A percentile compares a stretch with the other conserved stretches of the same genome.
phyloP scores from a whole-genome alignment of 2,113 vertebrate genomes.

The Ifrita kowaldi region DNA sequence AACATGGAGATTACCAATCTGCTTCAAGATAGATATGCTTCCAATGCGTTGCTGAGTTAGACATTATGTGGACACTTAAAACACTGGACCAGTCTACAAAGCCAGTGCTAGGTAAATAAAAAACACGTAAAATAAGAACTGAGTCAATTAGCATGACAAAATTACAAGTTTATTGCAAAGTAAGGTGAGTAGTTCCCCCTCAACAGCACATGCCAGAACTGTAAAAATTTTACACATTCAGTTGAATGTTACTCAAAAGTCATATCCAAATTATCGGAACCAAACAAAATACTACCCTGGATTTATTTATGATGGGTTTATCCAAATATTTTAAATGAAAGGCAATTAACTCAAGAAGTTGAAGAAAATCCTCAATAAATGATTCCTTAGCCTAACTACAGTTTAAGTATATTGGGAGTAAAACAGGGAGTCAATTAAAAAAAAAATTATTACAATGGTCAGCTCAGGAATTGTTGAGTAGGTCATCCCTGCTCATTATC shows the following conservation, averaged over 20 bases:
- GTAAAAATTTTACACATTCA: not conserved
- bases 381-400: not conserved
- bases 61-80: not conserved
- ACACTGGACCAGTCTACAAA: not conserved
- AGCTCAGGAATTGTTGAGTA: not conserved
- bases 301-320: not conserved
- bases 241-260: not conserved
- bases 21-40: not conserved
- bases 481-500: not conserved
- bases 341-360: not conserved
- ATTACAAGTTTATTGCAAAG: slow-evolving; percentile 33
- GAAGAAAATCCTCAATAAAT: not conserved
- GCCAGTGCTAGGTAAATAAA: not conserved
- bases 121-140: not conserved
- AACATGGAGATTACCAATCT: not conserved
- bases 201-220: not conserved
- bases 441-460: not conserved
- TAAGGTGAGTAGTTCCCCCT: not conserved
- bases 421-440: not conserved
- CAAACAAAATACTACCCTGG: not conserved
- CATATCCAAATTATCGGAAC: not conserved
- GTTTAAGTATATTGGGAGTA: not conserved
- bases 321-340: not conserved
- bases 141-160: slow-evolving; percentile 14
- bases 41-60: not conserved